Percentiles rank a stretch among this genome's conserved stretches.
These are phyloP conservation scores for Monomorium pharaonis DNA, from an alignment of 1,140 invertebrate genomes.

Conservation along the genomic window DNA sequence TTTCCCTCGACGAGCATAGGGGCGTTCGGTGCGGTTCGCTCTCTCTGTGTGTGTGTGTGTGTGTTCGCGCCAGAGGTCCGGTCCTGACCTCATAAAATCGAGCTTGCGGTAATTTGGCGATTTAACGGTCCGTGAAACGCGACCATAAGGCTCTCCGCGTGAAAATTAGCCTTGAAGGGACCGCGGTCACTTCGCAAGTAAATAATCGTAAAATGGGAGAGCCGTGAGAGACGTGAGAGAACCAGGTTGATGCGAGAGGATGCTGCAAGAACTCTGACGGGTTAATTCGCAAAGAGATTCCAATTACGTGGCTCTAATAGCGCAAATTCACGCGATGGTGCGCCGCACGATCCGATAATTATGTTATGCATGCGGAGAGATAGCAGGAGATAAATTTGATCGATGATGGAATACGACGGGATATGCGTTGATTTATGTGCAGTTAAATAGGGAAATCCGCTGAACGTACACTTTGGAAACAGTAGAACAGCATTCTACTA, in stretches of 20 bases:
- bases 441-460: not conserved
- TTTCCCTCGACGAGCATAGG: not conserved
- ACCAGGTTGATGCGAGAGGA: not conserved
- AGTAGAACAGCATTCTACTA: not conserved
- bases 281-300: not conserved
- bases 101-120: slow-evolving; percentile 30
- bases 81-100: not conserved
- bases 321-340: not conserved
- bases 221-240: not conserved
- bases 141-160: not conserved
- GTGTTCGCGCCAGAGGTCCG: not conserved
- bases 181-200: not conserved
- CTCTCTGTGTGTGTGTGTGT: not conserved
- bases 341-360: not conserved
- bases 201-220: slow-evolving; percentile 22
- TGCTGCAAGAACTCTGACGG: not conserved
- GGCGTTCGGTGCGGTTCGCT: not conserved
- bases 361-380: not conserved
- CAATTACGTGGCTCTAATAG: slow-evolving; percentile 11
- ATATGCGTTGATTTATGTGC: not conserved
- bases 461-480: not conserved
- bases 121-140: slow-evolving; percentile 46
- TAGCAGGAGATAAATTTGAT: slow-evolving; percentile 15
- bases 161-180: slow-evolving; percentile 2
- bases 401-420: not conserved